Evolutionary conservation across 2,797 vertebrate genomes (phyloP).

Genomic region (Nyctibius grandis): DNA sequence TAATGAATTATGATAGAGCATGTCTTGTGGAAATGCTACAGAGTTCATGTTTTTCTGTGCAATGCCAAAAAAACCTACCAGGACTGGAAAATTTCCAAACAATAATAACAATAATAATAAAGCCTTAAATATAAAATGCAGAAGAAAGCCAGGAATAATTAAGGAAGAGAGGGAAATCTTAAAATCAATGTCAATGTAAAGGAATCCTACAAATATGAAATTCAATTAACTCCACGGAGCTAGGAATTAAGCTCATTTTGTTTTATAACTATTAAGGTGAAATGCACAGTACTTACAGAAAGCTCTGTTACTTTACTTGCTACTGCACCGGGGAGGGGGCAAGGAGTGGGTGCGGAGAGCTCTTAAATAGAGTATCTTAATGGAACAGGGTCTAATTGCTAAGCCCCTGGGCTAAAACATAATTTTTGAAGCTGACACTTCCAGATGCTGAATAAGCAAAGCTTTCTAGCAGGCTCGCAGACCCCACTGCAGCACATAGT

Average conservation of each 20-base stretch:
- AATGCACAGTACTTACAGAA: neutral
- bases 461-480: neutral
- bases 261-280: neutral
- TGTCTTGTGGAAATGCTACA: neutral
- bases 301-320: neutral
- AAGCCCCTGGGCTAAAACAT: neutral
- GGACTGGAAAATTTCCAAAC: neutral
- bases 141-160: neutral
- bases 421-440: conserved; percentile 5
- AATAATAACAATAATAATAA: neutral
- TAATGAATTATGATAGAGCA: neutral
- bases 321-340: neutral
- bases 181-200: neutral
- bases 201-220: neutral
- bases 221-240: neutral
- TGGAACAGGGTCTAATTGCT: conserved; percentile 22
- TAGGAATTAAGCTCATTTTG: neutral
- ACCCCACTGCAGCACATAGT: neutral
- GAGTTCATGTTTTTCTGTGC: neutral
- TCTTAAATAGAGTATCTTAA: conserved; percentile 29
- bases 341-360: neutral
- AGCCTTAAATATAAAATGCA: neutral
- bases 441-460: conserved; percentile 38
- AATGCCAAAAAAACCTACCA: neutral
- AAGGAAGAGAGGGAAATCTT: neutral